phyloP scores from a whole-genome alignment of 2,797 vertebrate species.

The Acestrorhynchus altus region DNA sequence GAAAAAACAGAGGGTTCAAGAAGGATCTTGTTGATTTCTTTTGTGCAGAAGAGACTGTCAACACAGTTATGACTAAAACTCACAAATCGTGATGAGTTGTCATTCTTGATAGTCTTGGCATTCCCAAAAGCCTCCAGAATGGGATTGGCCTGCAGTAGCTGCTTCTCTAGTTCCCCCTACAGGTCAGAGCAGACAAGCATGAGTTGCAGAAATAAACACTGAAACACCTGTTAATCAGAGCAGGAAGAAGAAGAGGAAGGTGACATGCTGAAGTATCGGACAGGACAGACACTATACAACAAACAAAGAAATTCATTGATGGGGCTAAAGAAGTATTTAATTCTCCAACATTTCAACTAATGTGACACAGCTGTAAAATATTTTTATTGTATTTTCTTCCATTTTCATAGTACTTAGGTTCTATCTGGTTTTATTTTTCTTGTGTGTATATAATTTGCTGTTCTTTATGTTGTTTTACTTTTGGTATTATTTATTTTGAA shows the following conservation, averaged over 20 bases:
- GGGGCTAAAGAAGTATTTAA: not conserved
- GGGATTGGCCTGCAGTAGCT: constrained; percentile 95
- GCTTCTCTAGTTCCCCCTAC: constrained; percentile 96
- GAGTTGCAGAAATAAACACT: not conserved
- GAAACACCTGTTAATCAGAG: not conserved
- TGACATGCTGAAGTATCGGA: constrained; percentile 15
- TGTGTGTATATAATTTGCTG: no score
- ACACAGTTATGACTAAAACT: constrained; percentile 65
- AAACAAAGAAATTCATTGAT: constrained; percentile 1
- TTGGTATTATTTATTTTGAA: no score
- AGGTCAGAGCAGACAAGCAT: constrained; percentile 9
- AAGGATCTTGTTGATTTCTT: not conserved
- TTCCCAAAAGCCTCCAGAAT: constrained; percentile 98
- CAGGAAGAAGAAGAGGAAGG: not conserved
- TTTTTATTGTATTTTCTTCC: no score
- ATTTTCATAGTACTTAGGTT: no score
- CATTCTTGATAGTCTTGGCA: constrained; percentile 97
- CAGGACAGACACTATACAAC: not conserved
- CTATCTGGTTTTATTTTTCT: no score
- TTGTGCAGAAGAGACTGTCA: not conserved
- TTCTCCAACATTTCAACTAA: not conserved
- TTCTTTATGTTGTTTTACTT: no score
- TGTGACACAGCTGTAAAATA: no score
- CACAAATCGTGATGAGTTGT: constrained; percentile 97
- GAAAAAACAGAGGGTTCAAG: constrained; percentile 24